phyloP scores from a whole-genome alignment of 2,888 invertebrate species.

The Smittia aterrima region DNA sequence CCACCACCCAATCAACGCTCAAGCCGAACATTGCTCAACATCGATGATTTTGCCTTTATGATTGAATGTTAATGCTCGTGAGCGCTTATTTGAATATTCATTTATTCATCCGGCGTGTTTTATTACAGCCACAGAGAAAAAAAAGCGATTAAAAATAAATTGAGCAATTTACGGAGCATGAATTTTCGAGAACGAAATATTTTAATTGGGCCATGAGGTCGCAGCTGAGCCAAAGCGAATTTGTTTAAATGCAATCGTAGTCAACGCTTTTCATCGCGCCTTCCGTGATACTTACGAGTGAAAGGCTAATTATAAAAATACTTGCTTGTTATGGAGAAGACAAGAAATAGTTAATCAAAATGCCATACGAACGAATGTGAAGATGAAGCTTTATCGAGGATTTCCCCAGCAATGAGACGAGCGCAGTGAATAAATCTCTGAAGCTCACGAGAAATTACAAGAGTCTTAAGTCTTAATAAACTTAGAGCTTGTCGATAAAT shows the following conservation, averaged over 20 bases:
- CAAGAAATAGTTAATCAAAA: background rate
- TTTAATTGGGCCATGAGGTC: background rate
- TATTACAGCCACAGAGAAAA: background rate
- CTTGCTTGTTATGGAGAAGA: background rate
- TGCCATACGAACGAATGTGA: background rate
- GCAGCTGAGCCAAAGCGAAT: background rate
- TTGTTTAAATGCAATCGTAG: background rate
- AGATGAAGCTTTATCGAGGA: background rate
- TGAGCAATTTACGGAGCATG: slow-evolving; percentile 4
- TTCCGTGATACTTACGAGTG: background rate
- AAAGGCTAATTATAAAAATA: background rate
- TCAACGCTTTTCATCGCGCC: background rate
- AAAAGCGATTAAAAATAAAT: slow-evolving; percentile 6
- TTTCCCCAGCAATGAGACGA: background rate
- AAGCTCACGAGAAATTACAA: background rate
- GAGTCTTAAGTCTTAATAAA: too few relatives aligned
- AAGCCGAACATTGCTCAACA: background rate
- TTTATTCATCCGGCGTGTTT: background rate
- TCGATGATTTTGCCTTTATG: background rate
- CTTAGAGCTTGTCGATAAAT: background rate
- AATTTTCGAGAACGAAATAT: background rate
- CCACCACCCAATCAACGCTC: background rate
- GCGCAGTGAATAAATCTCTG: background rate
- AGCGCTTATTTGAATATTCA: background rate
- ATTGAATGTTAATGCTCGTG: slow-evolving; percentile 5